Evolutionary conservation across 2,113 vertebrate species (phyloP), one percentile per base, ranked within the genome.

Genomic region (Micromys minutus): DNA sequence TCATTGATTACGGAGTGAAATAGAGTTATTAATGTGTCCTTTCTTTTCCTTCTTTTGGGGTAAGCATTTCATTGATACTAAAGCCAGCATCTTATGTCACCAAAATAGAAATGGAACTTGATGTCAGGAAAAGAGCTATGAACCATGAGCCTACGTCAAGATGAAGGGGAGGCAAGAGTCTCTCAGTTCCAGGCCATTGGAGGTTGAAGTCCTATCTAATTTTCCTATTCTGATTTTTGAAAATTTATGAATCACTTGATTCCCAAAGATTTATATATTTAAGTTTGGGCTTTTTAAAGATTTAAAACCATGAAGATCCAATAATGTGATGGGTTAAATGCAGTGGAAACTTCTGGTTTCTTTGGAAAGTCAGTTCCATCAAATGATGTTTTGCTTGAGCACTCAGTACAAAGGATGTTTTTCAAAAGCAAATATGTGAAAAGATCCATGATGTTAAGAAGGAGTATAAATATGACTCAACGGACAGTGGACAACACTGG

Each of bases 21-120:
- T 47, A 47, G 79, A 61, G 29, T 72, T 95, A 36, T 90, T n/a
- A 83, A 36, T 74, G n/a, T 89, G 29, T 74, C n/a, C 83, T 95
- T 75, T 34, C 83, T 93, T 89, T 72, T 91, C 5, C 72, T 8
- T 59, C 24, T 92, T 92, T 79, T 0, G 50, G 74, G 69, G 42
- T 71, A 55, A 4, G 34, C 50, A 84, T 89, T 93, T 91, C 36
- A 10, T n/a, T 90, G 47, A 29, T 71, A 39, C 13, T 65, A 63
- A 50, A 83, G 86, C 61, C 69, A 93, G n/a, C 24, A 93, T 45
- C 71, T 42, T 39, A 72, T 22, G 21, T 22, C 8, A 22, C 71
- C 71, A 72, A 39, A 72, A 16, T 22, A 22, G 29, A 89, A 93
- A 34, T 63, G 63, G 81, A 93, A 87, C 19, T 87, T 65, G 65